Evolutionary conservation across 2,888 invertebrate species (phyloP), one percentile per base, ranked within the genome.

Genomic region (Atherix ibis): DNA sequence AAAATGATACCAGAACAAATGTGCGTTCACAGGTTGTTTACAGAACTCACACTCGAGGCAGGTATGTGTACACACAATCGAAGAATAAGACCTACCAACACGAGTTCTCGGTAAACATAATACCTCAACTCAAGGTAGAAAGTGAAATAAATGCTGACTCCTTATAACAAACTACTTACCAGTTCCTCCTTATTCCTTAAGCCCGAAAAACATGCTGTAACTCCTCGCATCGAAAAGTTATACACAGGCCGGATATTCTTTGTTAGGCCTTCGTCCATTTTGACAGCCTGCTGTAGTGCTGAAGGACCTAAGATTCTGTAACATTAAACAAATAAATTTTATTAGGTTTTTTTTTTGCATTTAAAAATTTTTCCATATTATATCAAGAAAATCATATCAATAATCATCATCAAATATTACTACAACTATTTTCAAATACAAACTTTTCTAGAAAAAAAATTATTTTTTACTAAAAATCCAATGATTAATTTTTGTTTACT

Each of bases 121-220:
- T n/a, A n/a, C n/a, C n/a, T n/a, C n/a, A n/a, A n/a, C n/a, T n/a
- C n/a, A n/a, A n/a, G n/a, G n/a, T n/a, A n/a, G n/a, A n/a, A n/a
- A n/a, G n/a, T n/a, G n/a, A n/a, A n/a, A n/a, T n/a, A n/a, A n/a
- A n/a, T n/a, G n/a, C n/a, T n/a, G n/a, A n/a, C n/a, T n/a, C n/a
- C n/a, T n/a, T n/a, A n/a, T n/a, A n/a, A n/a, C n/a, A n/a, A 26
- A 33, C 36, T 22, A 50, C 50, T 45, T 59, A 91, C 91, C 70
- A 92, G 66, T 65, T 88, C 84, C 60, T 84, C 82, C 57, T 83
- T 84, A 58, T 79, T 78, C 48, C 85, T 71, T 62, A 92, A 89
- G 39, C 91, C 91, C 39, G 89, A 88, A 64, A 92, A 89, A 63
- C 88, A 89, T 46, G 89, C 76, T 50, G 87, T 77, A 34, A 84